These are phyloP conservation scores for Hemithea aestivaria DNA, from an alignment of 2,888 invertebrate species.

Conservation along the genomic window DNA sequence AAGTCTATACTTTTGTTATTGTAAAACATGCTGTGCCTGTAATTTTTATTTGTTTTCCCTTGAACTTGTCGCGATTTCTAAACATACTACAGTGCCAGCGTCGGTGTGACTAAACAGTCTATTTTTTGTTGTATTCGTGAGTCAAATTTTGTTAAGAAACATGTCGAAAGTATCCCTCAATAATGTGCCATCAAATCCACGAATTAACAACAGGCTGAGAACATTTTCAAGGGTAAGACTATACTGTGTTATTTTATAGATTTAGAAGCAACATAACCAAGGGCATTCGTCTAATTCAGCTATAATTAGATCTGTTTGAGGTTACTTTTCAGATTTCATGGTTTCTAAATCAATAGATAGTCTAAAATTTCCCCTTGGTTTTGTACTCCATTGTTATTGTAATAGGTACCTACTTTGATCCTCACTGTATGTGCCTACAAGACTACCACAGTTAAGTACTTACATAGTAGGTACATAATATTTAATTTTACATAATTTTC, in stretches of 20 bases:
- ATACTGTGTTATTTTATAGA: constrained; percentile 20
- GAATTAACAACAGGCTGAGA: constrained; percentile 65
- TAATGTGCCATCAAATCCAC: constrained; percentile 71
- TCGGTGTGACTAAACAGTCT: constrained; percentile 46
- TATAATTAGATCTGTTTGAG: constrained; percentile 42
- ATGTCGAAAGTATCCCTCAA: constrained; percentile 74
- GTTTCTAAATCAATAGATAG: constrained; percentile 3
- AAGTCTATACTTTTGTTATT: constrained; percentile 46
- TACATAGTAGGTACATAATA: no score
- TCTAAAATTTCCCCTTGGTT: no score
- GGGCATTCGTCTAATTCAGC: constrained; percentile 27
- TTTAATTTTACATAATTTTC: no score
- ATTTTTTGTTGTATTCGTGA: constrained; percentile 47
- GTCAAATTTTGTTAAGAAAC: constrained; percentile 28
- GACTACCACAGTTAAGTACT: no score
- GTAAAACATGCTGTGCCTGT: constrained; percentile 33
- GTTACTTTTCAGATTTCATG: constrained; percentile 31
- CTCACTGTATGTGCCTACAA: no score
- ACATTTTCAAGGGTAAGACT: constrained; percentile 71
- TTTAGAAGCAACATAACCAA: constrained; percentile 15
- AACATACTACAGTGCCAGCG: constrained; percentile 43
- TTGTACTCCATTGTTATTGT: no score
- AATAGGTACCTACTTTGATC: no score
- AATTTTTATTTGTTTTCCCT: constrained; percentile 48
- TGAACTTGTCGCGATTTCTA: constrained; percentile 47